Base-by-base conservation (phyloP, 2,797 vertebrate genomes). In the Lutjanus argentimaculatus region DNA sequence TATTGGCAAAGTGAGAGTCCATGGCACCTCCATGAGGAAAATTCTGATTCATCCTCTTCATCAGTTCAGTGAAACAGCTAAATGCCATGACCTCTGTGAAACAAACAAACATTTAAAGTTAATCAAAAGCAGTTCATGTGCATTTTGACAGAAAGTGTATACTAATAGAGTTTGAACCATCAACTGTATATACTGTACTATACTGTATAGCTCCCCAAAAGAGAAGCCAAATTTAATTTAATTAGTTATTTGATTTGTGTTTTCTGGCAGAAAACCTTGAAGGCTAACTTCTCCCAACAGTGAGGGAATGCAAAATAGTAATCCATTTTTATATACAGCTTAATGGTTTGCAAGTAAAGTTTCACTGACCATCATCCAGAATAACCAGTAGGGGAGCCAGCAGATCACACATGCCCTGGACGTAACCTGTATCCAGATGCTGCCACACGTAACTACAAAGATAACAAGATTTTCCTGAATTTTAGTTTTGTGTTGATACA, bases 41-140 rank as follows among this genome's bases (percentile, higher is more conserved):
- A 89, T 99, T 99, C 90, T 99, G 98, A 85, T 98, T 99, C 99
- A 99, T 99, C 84, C 99, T 97, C 94, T 99, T 99, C 98, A 99
- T 99, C 66, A 99, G 95, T 82, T 99, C 98, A 0, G 98, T 97
- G 93, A 99, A 99, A 87, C 98, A 99, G 93, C 98, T 99, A 87
- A 99, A 99, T 0, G 98, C 98, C 79, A 98, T 95, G 67, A 98
- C 97, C 95, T 99, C 99, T 99, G 91, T 22, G 61, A 82, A 67
- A 30, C 42, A 52, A 17, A 77, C 0, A 79, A 2, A 71, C 4
- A 14, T 30, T 69, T 48, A 61, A 49, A 51, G 30, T 22, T 2
- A 59, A 3, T 22, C 2, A 52, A 70, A 42, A 52, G 7, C n/a
- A 40, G 48, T 68, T 69, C 4, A 22, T 70, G 10, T 48, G 36